These are phyloP conservation scores for Diadegma fenestrale DNA, from an alignment of 2,888 invertebrate species.

Conservation along the genomic window DNA sequence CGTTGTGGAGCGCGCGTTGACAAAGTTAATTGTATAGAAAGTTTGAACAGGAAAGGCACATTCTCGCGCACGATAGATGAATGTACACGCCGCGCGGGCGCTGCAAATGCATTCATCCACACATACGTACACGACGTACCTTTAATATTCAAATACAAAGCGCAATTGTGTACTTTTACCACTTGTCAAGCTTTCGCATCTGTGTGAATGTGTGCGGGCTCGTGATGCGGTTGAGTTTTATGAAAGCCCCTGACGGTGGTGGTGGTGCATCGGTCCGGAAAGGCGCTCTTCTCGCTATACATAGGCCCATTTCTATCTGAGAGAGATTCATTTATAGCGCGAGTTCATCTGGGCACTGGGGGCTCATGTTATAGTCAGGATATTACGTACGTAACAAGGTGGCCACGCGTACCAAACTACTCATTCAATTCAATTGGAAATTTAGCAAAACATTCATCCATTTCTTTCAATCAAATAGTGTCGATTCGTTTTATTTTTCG, in stretches of 20 bases:
- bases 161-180: slow-evolving; percentile 24
- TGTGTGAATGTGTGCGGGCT: background rate
- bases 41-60: slow-evolving; percentile 63
- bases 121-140: background rate
- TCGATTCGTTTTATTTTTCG: background rate
- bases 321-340: slow-evolving; percentile 70
- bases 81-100: background rate
- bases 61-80: slow-evolving; percentile 50
- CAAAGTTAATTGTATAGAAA: slow-evolving; percentile 68
- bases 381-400: slow-evolving; percentile 40
- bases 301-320: slow-evolving; percentile 66
- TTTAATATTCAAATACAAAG: background rate
- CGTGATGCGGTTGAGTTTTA: slow-evolving; percentile 42
- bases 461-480: background rate
- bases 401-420: background rate
- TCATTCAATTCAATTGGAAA: slow-evolving; percentile 18
- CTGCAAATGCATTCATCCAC: background rate
- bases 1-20: slow-evolving; percentile 36
- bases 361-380: slow-evolving; percentile 21
- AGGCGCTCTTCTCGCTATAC: slow-evolving; percentile 63
- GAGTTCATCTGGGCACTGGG: slow-evolving; percentile 67
- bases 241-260: slow-evolving; percentile 61
- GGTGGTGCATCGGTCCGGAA: slow-evolving; percentile 65
- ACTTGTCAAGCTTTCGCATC: slow-evolving; percentile 19
- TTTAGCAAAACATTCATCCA: background rate